Evolutionary conservation across 2,888 invertebrate genomes (phyloP).

Genomic region (Eupithecia abbreviata): DNA sequence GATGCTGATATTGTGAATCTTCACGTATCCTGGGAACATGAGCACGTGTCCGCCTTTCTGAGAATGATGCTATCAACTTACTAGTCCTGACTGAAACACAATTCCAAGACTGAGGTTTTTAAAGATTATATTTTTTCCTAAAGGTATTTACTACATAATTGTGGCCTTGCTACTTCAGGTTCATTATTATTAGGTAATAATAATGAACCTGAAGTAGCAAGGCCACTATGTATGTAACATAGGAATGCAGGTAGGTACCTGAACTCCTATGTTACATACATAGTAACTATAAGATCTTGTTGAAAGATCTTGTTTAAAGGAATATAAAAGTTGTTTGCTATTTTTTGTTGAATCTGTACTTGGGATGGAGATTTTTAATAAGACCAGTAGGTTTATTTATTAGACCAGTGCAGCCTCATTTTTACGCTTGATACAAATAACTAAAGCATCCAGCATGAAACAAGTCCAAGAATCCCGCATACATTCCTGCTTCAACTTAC

Average conservation of each 20-base stretch:
- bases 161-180: not conserved
- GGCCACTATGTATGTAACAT: not conserved
- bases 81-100: constrained; percentile 40
- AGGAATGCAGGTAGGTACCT: too few species aligned
- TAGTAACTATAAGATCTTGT: not conserved
- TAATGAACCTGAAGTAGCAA: not conserved
- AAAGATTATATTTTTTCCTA: not conserved
- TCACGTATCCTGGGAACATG: constrained; percentile 55
- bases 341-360: not conserved
- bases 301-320: too few species aligned
- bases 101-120: constrained; percentile 1
- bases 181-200: not conserved
- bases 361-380: not conserved
- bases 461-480: constrained; percentile 20
- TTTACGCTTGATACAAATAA: constrained; percentile 10
- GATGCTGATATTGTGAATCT: constrained; percentile 60
- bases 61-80: constrained; percentile 48
- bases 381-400: not conserved
- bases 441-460: constrained; percentile 9
- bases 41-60: constrained; percentile 45
- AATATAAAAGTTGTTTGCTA: not conserved
- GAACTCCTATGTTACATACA: not conserved
- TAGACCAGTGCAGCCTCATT: not conserved
- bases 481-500: not conserved
- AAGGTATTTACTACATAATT: not conserved